Conservation (phyloP, 2,888 invertebrate genomes). For the Pollenia angustigena region DNA sequence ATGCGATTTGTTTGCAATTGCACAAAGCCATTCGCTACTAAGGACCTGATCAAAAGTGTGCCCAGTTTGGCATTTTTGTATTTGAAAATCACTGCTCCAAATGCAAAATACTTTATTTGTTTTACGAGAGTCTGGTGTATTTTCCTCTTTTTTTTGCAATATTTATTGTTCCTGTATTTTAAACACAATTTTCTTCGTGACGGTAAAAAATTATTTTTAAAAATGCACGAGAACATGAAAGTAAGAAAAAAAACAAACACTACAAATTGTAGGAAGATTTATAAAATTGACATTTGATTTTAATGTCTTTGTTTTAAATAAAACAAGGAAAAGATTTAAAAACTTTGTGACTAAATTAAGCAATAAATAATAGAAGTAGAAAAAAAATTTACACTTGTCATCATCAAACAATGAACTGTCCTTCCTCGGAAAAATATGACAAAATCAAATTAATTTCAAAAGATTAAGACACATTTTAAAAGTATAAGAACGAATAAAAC, state of each 20-base stretch:
- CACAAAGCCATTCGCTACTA: too few species aligned
- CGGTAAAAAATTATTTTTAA: neutral
- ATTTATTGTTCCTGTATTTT: constrained; percentile 22
- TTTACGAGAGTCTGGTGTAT: constrained; percentile 13
- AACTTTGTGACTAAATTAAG: constrained; percentile 23
- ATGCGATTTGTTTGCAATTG: too few species aligned
- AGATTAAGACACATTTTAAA: constrained; percentile 2
- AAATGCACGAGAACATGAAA: neutral
- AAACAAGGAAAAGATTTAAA: constrained; percentile 55
- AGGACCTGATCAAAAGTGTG: too few species aligned
- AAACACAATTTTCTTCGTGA: neutral
- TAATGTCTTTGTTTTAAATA: constrained; percentile 60
- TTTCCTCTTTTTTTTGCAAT: neutral
- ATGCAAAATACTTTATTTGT: neutral
- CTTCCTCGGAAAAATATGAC: neutral
- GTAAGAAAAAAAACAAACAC: neutral
- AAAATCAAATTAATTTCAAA: constrained; percentile 10
- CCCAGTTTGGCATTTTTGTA: too few species aligned
- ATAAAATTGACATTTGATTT: constrained; percentile 64
- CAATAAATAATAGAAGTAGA: constrained; percentile 16
- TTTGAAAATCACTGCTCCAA: too few species aligned
- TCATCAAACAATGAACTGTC: constrained; percentile 46
- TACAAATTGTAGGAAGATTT: constrained; percentile 62
- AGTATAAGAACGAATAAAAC: neutral
- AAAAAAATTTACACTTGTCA: constrained; percentile 5